A percentile compares a stretch with the other conserved stretches of the same genome.
phyloP scores from a whole-genome alignment of 2,888 invertebrate species.

The Cremastobaeus sp. region DNA sequence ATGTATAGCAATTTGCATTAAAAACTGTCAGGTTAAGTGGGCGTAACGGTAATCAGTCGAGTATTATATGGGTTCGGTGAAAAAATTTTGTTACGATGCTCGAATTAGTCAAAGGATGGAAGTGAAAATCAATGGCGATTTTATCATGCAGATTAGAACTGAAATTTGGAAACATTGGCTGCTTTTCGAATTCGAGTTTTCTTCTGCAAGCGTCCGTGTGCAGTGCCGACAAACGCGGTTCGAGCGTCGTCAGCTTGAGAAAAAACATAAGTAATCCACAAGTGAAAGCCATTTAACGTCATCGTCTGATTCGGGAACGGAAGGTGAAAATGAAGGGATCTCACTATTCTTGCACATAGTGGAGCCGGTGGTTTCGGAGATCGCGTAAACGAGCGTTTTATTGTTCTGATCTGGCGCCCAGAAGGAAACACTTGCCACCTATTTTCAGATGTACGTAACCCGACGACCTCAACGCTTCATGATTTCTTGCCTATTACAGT shows the following conservation, averaged over 20 bases:
- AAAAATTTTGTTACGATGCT: no score
- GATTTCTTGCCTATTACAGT: constrained; percentile 7
- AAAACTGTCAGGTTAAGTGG: no score
- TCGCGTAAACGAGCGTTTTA: constrained; percentile 56
- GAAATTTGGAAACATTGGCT: no score
- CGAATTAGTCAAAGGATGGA: no score
- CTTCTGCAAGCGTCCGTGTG: no score
- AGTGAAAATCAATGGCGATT: no score
- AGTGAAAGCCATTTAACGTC: constrained; percentile 40
- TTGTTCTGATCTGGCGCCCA: constrained; percentile 62
- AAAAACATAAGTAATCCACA: constrained; percentile 16
- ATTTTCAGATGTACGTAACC: constrained; percentile 12
- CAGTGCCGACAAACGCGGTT: no score
- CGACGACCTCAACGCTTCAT: constrained; percentile 12
- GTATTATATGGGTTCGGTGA: no score
- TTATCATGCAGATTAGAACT: no score
- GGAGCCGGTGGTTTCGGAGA: constrained; percentile 56
- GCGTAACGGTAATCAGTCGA: no score
- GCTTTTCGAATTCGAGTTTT: no score
- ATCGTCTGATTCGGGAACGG: constrained; percentile 23
- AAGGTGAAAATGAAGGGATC: constrained; percentile 41
- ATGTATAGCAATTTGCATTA: no score
- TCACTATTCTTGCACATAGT: constrained; percentile 67
- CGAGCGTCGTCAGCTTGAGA: constrained; percentile 1
- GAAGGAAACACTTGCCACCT: constrained; percentile 45